Evolutionary conservation across 2,797 vertebrate species (phyloP).

Genomic region (Pogoniulus pusillus): DNA sequence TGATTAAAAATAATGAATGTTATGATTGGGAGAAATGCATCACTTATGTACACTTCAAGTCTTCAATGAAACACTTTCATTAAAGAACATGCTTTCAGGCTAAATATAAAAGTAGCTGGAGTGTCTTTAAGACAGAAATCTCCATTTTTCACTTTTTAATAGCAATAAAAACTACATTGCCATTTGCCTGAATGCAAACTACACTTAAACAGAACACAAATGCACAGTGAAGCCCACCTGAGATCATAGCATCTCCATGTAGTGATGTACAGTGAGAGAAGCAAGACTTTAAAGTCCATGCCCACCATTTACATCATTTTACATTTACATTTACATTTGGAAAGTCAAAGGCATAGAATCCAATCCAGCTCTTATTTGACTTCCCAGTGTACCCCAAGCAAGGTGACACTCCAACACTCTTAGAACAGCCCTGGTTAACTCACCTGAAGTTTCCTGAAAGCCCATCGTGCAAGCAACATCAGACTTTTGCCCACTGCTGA

Average conservation of each 20-base stretch:
- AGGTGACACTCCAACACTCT: accelerated
- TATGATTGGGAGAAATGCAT: slow-evolving; percentile 29
- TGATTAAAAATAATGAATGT: slow-evolving; percentile 20
- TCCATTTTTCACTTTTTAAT: not conserved
- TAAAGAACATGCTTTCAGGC: not conserved
- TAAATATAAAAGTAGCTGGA: not conserved
- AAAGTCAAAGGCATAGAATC: not conserved
- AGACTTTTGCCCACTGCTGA: not conserved
- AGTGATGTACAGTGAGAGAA: not conserved
- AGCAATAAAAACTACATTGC: not conserved
- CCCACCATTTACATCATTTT: not conserved
- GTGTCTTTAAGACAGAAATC: not conserved
- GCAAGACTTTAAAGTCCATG: not conserved
- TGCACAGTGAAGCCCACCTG: not conserved
- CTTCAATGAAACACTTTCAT: slow-evolving; percentile 13
- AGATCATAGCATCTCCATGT: not conserved
- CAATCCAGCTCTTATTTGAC: not conserved
- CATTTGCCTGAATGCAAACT: not conserved
- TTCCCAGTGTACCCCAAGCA: not conserved
- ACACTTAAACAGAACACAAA: not conserved
- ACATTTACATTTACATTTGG: not conserved
- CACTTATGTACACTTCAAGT: not conserved
- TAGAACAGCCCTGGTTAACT: not conserved
- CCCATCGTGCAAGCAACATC: accelerated
- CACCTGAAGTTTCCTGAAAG: not conserved